Evolutionary conservation across 2,797 vertebrate species (phyloP).

Genomic region (Acomys russatus): DNA sequence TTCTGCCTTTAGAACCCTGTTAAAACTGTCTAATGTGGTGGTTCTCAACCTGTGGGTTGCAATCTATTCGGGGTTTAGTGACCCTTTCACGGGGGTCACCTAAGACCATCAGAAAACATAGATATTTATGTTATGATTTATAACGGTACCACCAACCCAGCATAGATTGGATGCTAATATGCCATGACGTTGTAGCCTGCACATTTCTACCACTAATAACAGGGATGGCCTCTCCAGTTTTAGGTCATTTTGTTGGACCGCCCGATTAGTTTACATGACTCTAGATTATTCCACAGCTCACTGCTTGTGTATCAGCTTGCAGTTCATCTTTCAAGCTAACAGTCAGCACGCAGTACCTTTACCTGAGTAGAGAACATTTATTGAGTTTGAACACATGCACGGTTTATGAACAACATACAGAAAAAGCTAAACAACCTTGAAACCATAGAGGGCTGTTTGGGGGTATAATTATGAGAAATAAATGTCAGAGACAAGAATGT

Average conservation of each 20-base stretch:
- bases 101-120: not conserved
- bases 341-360: not conserved
- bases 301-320: not conserved
- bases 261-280: not conserved
- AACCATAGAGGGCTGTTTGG: not conserved
- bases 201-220: not conserved
- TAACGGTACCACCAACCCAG: not conserved
- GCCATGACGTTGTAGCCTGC: not conserved
- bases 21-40: not conserved
- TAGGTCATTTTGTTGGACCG: slow-evolving; percentile 32
- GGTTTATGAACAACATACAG: not conserved
- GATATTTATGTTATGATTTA: not conserved
- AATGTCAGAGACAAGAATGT: not conserved
- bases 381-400: not conserved
- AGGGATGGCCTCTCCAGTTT: not conserved
- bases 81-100: not conserved
- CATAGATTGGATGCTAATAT: not conserved
- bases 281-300: not conserved
- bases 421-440: not conserved
- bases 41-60: not conserved
- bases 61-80: not conserved
- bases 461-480: slow-evolving; percentile 22
- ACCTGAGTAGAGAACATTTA: slow-evolving; percentile 9
- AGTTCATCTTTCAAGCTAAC: not conserved
- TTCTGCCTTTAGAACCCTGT: slow-evolving; percentile 12